Percentiles rank a stretch among this genome's conserved stretches.
These are phyloP conservation scores for Acleris emargana DNA, from an alignment of 2,888 invertebrate genomes.

Conservation along the genomic window DNA sequence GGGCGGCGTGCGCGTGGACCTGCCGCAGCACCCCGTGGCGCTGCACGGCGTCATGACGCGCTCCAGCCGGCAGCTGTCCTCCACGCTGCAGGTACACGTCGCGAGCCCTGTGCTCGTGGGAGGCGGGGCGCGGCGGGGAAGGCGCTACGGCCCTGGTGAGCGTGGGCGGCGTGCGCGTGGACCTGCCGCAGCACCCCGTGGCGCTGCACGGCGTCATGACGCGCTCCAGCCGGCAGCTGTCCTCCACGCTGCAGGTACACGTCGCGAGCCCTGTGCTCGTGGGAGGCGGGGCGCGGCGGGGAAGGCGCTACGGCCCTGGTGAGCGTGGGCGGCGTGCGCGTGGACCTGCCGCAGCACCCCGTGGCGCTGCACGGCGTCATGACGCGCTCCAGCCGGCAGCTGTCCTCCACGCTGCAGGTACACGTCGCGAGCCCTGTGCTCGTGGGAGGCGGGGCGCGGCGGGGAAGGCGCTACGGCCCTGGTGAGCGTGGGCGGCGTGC, in stretches of 20 bases:
- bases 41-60: slow-evolving; percentile 99
- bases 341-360: slow-evolving; percentile 99
- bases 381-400: slow-evolving; percentile 95
- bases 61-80: slow-evolving; percentile 95
- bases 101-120: slow-evolving; percentile 94
- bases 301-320: slow-evolving; percentile 89
- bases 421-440: slow-evolving; percentile 95
- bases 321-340: slow-evolving; percentile 94
- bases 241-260: slow-evolving; percentile 95
- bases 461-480: slow-evolving; percentile 90
- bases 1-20: slow-evolving; percentile 95
- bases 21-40: slow-evolving; percentile 99
- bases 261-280: slow-evolving; percentile 95
- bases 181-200: slow-evolving; percentile 99
- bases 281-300: slow-evolving; percentile 89
- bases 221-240: slow-evolving; percentile 95
- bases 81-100: slow-evolving; percentile 95
- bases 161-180: slow-evolving; percentile 95
- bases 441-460: slow-evolving; percentile 90
- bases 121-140: slow-evolving; percentile 89
- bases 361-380: slow-evolving; percentile 99
- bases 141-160: slow-evolving; percentile 90
- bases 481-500: slow-evolving; percentile 93
- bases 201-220: slow-evolving; percentile 99
- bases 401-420: slow-evolving; percentile 95